Base-by-base conservation (phyloP, 2,888 invertebrate genomes). In the Thera obeliscata region DNA sequence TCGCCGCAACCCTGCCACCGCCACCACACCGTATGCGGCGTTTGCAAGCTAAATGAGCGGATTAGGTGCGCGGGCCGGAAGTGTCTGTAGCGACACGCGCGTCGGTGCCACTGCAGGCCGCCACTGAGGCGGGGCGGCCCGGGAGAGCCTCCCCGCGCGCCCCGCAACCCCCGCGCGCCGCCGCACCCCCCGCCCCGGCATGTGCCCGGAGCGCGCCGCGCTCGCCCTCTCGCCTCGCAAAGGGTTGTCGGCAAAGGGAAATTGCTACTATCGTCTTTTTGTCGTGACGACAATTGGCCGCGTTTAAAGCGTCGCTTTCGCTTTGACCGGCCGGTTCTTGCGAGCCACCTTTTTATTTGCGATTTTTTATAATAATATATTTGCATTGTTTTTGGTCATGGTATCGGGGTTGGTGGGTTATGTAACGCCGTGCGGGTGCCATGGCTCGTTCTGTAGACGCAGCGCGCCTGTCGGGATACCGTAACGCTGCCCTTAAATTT, bases 101-200 rank as follows among this genome's bases (percentile, higher is more conserved):
- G 88, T 87, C 90, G 88, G 86, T 88, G 90, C 91, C 90, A 91
- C 91, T 91, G 92, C 92, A 90, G 87, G 85, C 91, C 91, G 91
- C 89, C 93, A 92, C 93, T 92, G 92, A 90, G 93, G 91, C 90
- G 92, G 91, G 92, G 91, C 90, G 91, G 89, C 90, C 89, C 90
- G 90, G 90, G 88, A 81, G 82, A 83, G 83, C 87, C 83, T 81
- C 85, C 87, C 86, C 83, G 82, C 86, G 76, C 86, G 80, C 81
- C 73, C 70, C 76, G 67, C 70, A 67, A 71, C 76, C 78, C 78
- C 78, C 76, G 80, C 77, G 76, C 74, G 71, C 68, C 75, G 12
- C 66, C 76, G 66, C 70, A 67, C 72, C 76, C 78, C 78, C 78
- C 76, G 81, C 77, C 76, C 74, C 86, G 86, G 89, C 90, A 87